phyloP scores from a whole-genome alignment of 2,797 vertebrate genomes.

The Anguilla megastoma region DNA sequence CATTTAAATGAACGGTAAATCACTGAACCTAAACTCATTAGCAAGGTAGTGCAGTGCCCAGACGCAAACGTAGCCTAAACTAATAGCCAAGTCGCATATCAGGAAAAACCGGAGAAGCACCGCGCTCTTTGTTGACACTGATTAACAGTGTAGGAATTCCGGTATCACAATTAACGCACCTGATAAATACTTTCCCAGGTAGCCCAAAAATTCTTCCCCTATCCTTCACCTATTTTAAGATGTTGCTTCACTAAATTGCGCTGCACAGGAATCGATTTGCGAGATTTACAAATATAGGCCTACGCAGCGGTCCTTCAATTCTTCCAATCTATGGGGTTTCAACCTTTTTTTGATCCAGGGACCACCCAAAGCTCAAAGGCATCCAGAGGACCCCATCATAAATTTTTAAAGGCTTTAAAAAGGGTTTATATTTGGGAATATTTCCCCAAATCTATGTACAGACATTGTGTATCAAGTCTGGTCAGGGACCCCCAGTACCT shows the following conservation, averaged over 20 bases:
- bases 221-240: not conserved
- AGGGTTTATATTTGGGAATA: no score
- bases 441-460: no score
- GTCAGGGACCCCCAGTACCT: not conserved
- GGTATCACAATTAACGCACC: not conserved
- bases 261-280: not conserved
- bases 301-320: not conserved
- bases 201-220: not conserved
- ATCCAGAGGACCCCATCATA: not conserved
- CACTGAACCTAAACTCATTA: not conserved
- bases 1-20: not conserved
- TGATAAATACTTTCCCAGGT: not conserved
- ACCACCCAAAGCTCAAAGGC: not conserved
- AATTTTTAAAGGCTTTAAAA: no score
- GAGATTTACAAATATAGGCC: not conserved
- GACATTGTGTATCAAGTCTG: no score
- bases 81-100: not conserved
- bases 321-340: not conserved
- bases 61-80: not conserved
- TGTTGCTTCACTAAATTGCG: not conserved
- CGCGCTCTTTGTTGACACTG: not conserved
- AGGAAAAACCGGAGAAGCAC: not conserved
- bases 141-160: not conserved
- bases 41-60: not conserved
- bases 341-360: not conserved